A percentile compares a stretch with the other conserved stretches of the same genome.
These are phyloP conservation scores for Syndactyla subalaris DNA, from an alignment of 2,797 vertebrate species.

Conservation along the genomic window DNA sequence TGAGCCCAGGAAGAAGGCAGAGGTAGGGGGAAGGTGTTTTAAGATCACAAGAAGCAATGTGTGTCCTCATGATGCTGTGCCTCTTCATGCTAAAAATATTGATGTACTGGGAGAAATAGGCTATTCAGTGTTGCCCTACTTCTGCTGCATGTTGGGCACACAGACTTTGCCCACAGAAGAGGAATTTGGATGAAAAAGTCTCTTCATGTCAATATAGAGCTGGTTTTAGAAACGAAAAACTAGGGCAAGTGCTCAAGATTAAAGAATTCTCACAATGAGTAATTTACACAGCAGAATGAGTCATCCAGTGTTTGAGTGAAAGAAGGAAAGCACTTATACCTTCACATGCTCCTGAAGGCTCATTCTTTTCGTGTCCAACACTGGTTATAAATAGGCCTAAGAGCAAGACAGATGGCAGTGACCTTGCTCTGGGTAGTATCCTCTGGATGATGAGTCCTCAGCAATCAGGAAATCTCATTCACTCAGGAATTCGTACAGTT, in stretches of 20 bases:
- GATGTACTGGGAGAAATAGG: not conserved
- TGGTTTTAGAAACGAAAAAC: not conserved
- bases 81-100: not conserved
- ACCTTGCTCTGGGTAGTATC: not conserved
- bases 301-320: not conserved
- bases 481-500: not conserved
- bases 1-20: not conserved
- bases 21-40: not conserved
- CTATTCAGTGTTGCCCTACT: not conserved
- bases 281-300: not conserved
- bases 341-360: not conserved
- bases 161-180: not conserved
- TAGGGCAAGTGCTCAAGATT: not conserved
- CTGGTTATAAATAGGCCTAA: not conserved
- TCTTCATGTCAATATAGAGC: not conserved
- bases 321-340: not conserved
- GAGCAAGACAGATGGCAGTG: not conserved
- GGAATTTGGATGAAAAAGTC: not conserved
- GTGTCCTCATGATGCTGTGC: not conserved
- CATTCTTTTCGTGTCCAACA: not conserved
- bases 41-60: not conserved
- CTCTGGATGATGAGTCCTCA: not conserved
- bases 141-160: not conserved
- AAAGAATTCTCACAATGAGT: not conserved
- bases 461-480: not conserved